phyloP scores from a whole-genome alignment of 2,888 invertebrate genomes.

The Aleiodes alternator region DNA sequence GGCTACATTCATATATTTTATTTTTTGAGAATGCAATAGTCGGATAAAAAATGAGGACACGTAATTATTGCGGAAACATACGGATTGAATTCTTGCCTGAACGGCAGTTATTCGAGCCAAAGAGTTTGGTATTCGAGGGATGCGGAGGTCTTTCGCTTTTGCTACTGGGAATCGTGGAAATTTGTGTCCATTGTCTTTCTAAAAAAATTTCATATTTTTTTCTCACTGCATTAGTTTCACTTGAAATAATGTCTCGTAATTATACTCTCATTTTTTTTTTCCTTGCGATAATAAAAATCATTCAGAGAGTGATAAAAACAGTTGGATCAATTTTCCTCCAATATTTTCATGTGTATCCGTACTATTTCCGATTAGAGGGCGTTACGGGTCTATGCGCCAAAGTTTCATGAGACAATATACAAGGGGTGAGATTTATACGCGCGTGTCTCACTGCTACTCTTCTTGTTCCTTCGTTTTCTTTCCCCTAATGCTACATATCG shows the following conservation, averaged over 20 bases:
- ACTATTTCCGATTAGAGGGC: conserved; percentile 58
- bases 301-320: neutral
- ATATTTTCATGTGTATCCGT: conserved; percentile 31
- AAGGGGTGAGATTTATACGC: conserved; percentile 66
- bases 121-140: conserved; percentile 45
- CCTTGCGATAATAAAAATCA: neutral
- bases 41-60: conserved; percentile 36
- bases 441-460: conserved; percentile 31
- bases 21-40: conserved; percentile 3
- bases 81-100: conserved; percentile 43
- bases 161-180: conserved; percentile 31
- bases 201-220: neutral
- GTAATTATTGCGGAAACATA: conserved; percentile 47
- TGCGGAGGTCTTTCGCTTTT: conserved; percentile 37
- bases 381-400: conserved; percentile 67
- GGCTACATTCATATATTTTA: conserved; percentile 23
- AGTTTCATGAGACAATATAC: conserved; percentile 67
- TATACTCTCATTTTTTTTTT: neutral
- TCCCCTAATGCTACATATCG: conserved; percentile 47
- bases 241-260: conserved; percentile 4
- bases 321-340: neutral
- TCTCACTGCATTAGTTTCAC: neutral
- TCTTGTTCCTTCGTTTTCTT: conserved; percentile 52
- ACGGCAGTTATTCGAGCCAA: conserved; percentile 35
- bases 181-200: conserved; percentile 27